Conservation (phyloP, 23 tunicate species). For the Clavelina lepadiformis region DNA sequence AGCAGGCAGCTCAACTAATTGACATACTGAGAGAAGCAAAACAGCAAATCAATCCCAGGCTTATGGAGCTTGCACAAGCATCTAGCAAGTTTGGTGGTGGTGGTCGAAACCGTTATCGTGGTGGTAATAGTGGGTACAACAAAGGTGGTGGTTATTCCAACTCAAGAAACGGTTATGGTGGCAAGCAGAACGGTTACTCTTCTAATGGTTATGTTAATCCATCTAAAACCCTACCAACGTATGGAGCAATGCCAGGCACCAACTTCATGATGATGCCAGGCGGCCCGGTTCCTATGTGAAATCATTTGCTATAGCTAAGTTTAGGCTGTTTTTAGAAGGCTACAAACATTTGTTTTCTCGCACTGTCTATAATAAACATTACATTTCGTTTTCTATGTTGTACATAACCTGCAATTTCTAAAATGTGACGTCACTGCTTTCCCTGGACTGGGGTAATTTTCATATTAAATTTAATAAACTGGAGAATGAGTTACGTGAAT, state of each 20-base stretch:
- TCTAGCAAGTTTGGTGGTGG: constrained; percentile 8
- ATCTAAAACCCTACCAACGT: not conserved
- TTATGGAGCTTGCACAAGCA: constrained; percentile 29
- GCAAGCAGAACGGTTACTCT: not conserved
- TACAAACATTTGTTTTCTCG: no score
- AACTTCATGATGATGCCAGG: constrained; percentile 65
- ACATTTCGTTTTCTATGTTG: no score
- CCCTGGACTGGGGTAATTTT: no score
- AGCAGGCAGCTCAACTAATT: constrained; percentile 65
- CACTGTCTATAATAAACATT: no score
- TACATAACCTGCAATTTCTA: no score
- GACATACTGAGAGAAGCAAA: constrained; percentile 78
- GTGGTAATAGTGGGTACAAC: constrained; percentile 37
- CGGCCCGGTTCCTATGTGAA: constrained; percentile 47
- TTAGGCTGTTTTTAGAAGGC: no score
- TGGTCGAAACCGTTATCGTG: constrained; percentile 48
- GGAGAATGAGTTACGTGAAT: no score
- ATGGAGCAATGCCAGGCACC: constrained; percentile 5
- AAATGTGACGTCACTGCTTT: no score
- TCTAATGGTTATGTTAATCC: constrained; percentile 34
- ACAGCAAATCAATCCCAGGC: constrained; percentile 79
- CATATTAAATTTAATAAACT: no score
- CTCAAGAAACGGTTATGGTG: constrained; percentile 8
- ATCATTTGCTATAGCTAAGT: no score
- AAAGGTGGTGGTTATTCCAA: constrained; percentile 48